phyloP scores from a whole-genome alignment of 2,888 invertebrate genomes.

The Aspidiotus rigidus region DNA sequence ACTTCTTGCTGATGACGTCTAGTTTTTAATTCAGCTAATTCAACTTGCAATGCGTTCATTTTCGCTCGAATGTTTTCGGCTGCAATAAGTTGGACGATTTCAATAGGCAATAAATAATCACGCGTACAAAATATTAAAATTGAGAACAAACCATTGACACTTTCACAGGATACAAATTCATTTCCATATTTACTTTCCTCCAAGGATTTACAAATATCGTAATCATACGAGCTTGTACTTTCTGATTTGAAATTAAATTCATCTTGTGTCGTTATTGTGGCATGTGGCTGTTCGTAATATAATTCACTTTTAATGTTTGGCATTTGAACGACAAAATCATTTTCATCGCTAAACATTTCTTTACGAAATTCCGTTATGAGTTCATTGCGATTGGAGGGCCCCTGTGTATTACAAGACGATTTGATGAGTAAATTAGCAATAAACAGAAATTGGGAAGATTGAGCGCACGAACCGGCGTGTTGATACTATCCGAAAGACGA shows the following conservation, averaged over 20 bases:
- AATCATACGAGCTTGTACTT: constrained; percentile 31
- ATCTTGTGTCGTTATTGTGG: neutral
- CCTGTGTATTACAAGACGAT: neutral
- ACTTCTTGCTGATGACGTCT: constrained; percentile 68
- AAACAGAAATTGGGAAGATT: neutral
- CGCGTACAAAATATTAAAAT: neutral
- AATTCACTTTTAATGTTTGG: constrained; percentile 19
- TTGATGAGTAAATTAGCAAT: neutral
- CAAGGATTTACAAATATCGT: constrained; percentile 35
- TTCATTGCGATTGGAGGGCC: constrained; percentile 38
- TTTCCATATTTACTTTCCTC: constrained; percentile 19
- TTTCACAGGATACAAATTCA: constrained; percentile 17
- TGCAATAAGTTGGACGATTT: neutral
- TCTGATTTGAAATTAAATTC: constrained; percentile 27
- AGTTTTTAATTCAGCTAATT: constrained; percentile 64
- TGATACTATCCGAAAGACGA: constrained; percentile 55
- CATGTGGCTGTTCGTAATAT: constrained; percentile 11
- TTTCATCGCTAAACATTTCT: constrained; percentile 49
- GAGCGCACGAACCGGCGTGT: neutral
- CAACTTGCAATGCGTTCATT: constrained; percentile 61
- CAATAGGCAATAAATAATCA: neutral
- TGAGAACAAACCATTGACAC: constrained; percentile 12
- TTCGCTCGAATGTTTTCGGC: constrained; percentile 48
- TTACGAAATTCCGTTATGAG: constrained; percentile 54
- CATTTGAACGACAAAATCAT: constrained; percentile 35